A percentile compares a stretch with the other conserved stretches of the same genome.
Conservation (phyloP, 2,797 vertebrate genomes). For the Parambassis ranga region DNA sequence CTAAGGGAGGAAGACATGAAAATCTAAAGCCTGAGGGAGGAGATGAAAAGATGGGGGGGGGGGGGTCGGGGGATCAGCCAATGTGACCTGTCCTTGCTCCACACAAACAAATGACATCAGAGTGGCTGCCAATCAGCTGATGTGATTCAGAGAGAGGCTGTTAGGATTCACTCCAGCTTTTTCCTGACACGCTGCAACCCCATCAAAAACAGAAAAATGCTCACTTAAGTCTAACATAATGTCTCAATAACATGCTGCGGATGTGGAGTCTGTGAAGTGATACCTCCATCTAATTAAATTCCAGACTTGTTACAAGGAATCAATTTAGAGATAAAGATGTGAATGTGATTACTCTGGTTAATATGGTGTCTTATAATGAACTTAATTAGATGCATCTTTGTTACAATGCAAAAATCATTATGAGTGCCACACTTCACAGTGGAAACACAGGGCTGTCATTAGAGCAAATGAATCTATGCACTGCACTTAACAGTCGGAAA, state of each 20-base stretch:
- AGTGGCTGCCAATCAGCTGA: constrained; percentile 69
- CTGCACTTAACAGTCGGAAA: no score
- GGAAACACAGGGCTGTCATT: constrained; percentile 12
- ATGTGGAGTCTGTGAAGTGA: constrained; percentile 21
- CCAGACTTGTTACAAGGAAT: constrained; percentile 44
- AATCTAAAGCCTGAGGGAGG: background rate
- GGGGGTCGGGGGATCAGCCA: constrained; percentile 39
- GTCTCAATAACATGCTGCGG: background rate
- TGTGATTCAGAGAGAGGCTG: constrained; percentile 45
- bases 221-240: background rate
- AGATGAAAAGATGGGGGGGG: constrained; percentile 15
- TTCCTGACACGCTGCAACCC: constrained; percentile 10
- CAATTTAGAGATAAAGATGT: constrained; percentile 28
- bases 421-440: no score
- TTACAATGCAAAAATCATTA: constrained; percentile 24
- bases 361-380: constrained; percentile 27
- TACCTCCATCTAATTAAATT: constrained; percentile 46
- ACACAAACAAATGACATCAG: constrained; percentile 76
- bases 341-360: constrained; percentile 40
- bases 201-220: constrained; percentile 1
- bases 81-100: constrained; percentile 57
- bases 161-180: constrained; percentile 23
- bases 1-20: constrained; percentile 17
- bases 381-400: constrained; percentile 43
- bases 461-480: constrained; percentile 1